Base-by-base conservation (phyloP, 1,140 invertebrate genomes). In the Drosophila malerkotliana region DNA sequence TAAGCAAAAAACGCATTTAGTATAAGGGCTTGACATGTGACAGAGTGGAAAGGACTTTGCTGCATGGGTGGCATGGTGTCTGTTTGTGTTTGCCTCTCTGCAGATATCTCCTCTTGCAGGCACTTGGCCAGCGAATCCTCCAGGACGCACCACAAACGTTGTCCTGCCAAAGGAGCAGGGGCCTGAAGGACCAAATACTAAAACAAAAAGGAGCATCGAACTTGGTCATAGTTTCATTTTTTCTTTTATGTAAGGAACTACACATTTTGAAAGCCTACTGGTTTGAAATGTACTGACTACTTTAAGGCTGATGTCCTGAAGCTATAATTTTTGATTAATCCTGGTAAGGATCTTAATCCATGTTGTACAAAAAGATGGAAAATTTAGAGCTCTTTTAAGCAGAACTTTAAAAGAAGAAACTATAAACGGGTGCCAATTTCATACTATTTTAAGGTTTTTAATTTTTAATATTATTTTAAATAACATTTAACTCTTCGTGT, bases 1-100 rank as follows among this genome's bases (percentile, higher is more conserved):
- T 87, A 87, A 87, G 78, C 73, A 87, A 85, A 78, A 84, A 85
- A 77, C 72, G 80, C 81, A 84, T 84, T 84, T 79, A 80, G 80
- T 78, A 68, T 79, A 80, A 80, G 77, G 79, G 77, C 72, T 72
- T 75, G 72, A 75, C 72, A 74, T 76, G 73, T 76, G 73, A 77
- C 62, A 68, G 72, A 57, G 53, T 63, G 47, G 67, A 72, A 56
- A 64, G 59, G 52, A 56, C 60, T 32, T 52, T 14, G 12, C 61
- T 21, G 37, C 10, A 12, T 55, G 34, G 28, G 26, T 21, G 32
- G 39, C 15, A 18, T 18, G 15, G 37, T 18, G 45, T 48, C 56
- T 52, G 56, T 71, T 59, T 54, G 39, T 72, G 69, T 63, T 74
- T 63, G 72, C 56, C 69, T 74, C 72, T 59, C 72, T 76, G 72